Evolutionary conservation across 2,888 invertebrate species (phyloP).

Genomic region (Ophonus ardosiacus): DNA sequence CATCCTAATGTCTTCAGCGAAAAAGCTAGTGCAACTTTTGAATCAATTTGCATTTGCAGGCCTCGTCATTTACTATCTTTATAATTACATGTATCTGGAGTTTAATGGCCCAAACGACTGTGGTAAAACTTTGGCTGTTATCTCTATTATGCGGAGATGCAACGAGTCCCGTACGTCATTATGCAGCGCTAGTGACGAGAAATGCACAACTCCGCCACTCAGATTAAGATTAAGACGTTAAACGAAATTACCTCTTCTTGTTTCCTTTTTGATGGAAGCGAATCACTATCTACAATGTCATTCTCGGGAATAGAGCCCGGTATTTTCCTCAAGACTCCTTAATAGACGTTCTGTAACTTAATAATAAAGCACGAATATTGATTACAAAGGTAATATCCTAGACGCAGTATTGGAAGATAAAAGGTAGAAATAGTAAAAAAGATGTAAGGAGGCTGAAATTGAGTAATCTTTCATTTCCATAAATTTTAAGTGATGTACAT

Average conservation of each 20-base stretch:
- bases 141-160: slow-evolving; percentile 41
- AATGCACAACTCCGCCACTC: slow-evolving; percentile 38
- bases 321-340: not conserved
- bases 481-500: no score
- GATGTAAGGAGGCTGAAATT: no score
- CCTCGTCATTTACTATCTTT: slow-evolving; percentile 55
- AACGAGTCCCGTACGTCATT: slow-evolving; percentile 44
- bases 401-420: no score
- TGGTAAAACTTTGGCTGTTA: slow-evolving; percentile 52
- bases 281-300: slow-evolving; percentile 15
- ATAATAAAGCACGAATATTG: not conserved
- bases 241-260: slow-evolving; percentile 41
- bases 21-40: not conserved
- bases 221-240: slow-evolving; percentile 48
- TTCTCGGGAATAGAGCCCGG: not conserved
- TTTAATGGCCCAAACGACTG: slow-evolving; percentile 58
- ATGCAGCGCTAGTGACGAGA: slow-evolving; percentile 18
- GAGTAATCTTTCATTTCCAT: no score
- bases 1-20: not conserved
- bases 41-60: not conserved
- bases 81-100: slow-evolving; percentile 59
- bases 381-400: not conserved
- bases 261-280: slow-evolving; percentile 18
- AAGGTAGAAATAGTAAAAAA: no score
- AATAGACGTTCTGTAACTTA: not conserved